Percentiles rank a stretch among this genome's conserved stretches.
phyloP scores from a whole-genome alignment of 1,140 invertebrate species.

The Scaptomyza pallida region DNA sequence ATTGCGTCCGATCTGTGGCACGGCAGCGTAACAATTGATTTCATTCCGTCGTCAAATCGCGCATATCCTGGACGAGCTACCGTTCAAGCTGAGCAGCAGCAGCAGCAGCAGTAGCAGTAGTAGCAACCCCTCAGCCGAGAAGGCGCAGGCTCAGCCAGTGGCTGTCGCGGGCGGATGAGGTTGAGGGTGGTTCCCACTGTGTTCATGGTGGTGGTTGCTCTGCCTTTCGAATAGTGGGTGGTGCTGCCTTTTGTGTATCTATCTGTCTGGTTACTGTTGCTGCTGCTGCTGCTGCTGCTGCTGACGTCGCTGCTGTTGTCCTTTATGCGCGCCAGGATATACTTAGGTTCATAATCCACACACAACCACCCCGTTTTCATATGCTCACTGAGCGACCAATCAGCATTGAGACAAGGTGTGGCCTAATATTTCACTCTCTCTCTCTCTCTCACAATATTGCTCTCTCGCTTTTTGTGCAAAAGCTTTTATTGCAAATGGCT shows the following conservation, averaged over 20 bases:
- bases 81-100: conserved; percentile 19
- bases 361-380: conserved; percentile 67
- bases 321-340: conserved; percentile 63
- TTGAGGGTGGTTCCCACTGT: conserved; percentile 1
- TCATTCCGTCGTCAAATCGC: conserved; percentile 84
- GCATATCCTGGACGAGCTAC: conserved; percentile 79
- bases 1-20: conserved; percentile 84
- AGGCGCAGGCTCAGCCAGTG: conserved; percentile 40
- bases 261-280: conserved; percentile 59
- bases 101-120: conserved; percentile 8
- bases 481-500: conserved; percentile 69
- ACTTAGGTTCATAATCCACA: conserved; percentile 80
- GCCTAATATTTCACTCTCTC: conserved; percentile 49
- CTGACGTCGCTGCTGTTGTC: conserved; percentile 44
- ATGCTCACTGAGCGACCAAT: conserved; percentile 64
- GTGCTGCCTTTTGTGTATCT: conserved; percentile 54
- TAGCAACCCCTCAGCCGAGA: conserved; percentile 24
- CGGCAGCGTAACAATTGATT: conserved; percentile 84
- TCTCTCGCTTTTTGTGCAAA: background rate
- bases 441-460: conserved; percentile 9
- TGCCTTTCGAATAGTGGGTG: conserved; percentile 45
- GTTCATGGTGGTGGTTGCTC: conserved; percentile 21
- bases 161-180: conserved; percentile 36
- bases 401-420: conserved; percentile 80
- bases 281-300: conserved; percentile 36